phyloP scores from a whole-genome alignment of 2,797 vertebrate genomes.

The Denticeps clupeoides region DNA sequence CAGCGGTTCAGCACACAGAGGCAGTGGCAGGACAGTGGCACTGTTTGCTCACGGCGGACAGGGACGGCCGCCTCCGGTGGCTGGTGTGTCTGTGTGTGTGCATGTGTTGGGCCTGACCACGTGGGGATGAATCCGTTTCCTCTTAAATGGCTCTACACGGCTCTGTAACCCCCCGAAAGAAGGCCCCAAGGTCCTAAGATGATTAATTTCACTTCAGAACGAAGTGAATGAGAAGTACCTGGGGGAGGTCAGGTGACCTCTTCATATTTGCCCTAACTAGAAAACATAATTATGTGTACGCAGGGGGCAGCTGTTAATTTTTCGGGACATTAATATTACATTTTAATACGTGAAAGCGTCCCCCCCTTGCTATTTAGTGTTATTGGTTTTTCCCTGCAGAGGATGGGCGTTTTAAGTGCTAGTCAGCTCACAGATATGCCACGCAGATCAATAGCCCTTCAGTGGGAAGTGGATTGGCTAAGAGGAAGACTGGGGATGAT shows the following conservation, averaged over 20 bases:
- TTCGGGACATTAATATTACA: neutral
- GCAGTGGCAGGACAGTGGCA: no score
- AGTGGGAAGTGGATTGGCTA: constrained; percentile 31
- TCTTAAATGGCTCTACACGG: neutral
- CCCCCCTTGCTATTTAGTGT: constrained; percentile 7
- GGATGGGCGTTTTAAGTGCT: constrained; percentile 25
- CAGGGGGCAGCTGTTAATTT: neutral
- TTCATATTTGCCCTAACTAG: neutral
- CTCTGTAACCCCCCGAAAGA: neutral
- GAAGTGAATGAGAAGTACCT: neutral
- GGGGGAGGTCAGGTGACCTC: neutral
- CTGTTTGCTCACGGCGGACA: no score
- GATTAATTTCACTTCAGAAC: neutral
- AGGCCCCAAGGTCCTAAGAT: neutral
- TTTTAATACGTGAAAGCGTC: no score
- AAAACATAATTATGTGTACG: neutral
- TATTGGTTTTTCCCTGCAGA: constrained; percentile 27
- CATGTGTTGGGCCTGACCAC: neutral
- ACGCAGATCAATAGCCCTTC: constrained; percentile 30
- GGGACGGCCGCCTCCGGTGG: no score
- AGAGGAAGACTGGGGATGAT: constrained; percentile 29
- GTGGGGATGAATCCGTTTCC: neutral
- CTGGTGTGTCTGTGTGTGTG: neutral
- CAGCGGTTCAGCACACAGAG: constrained; percentile 68
- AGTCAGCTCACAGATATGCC: constrained; percentile 30